Percentiles rank a stretch among this genome's conserved stretches.
These are phyloP conservation scores for Eupleurogrammus muticus DNA, from an alignment of 2,797 vertebrate species.

Conservation along the genomic window DNA sequence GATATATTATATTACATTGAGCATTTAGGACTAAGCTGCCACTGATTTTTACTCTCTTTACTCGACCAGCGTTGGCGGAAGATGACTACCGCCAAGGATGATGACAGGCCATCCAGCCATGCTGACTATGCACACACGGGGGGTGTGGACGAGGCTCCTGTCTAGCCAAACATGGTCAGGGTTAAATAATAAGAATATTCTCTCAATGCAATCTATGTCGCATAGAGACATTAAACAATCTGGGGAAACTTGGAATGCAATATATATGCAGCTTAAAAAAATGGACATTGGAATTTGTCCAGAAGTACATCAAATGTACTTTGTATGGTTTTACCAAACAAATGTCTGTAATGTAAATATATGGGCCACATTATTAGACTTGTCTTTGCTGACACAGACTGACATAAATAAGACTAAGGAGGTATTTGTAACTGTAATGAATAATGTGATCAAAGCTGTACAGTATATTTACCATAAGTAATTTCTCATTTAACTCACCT, in stretches of 20 bases:
- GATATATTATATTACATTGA: too few relatives aligned
- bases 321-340: background rate
- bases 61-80: slow-evolving; percentile 85
- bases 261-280: slow-evolving; percentile 15
- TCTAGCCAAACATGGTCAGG: slow-evolving; percentile 69
- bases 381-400: slow-evolving; percentile 15
- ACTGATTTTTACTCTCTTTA: slow-evolving; percentile 44
- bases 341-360: slow-evolving; percentile 13
- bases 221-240: slow-evolving; percentile 15
- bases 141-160: slow-evolving; percentile 76
- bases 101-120: slow-evolving; percentile 67
- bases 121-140: slow-evolving; percentile 79
- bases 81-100: slow-evolving; percentile 86
- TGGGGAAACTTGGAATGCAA: slow-evolving; percentile 34
- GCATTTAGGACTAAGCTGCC: slow-evolving; percentile 7
- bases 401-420: background rate
- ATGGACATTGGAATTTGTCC: slow-evolving; percentile 1
- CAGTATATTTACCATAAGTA: background rate
- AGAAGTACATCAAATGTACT: slow-evolving; percentile 5
- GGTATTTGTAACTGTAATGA: background rate
- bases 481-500: slow-evolving; percentile 14
- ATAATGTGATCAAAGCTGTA: slow-evolving; percentile 8
- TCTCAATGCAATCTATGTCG: slow-evolving; percentile 21
- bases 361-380: background rate
- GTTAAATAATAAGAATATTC: slow-evolving; percentile 44